These are phyloP conservation scores for Scotopteryx bipunctaria DNA, from an alignment of 2,888 invertebrate genomes.

Conservation along the genomic window DNA sequence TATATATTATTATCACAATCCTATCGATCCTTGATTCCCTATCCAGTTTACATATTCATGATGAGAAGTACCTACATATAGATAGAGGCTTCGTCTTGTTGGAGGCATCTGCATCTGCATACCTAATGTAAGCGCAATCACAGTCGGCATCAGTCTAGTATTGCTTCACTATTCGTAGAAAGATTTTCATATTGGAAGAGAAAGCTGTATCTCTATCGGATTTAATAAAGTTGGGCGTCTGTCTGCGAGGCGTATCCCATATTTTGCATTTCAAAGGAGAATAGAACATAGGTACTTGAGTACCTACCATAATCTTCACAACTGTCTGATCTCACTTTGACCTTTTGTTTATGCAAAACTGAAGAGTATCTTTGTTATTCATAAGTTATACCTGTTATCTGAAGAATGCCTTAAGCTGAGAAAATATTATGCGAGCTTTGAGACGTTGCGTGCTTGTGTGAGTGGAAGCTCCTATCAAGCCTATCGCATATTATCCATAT, in stretches of 20 bases:
- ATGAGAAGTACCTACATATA: too few species aligned
- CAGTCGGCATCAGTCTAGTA: not conserved
- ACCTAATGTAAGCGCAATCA: constrained; percentile 19
- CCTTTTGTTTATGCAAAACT: too few species aligned
- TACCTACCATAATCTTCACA: not conserved
- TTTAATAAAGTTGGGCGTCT: not conserved
- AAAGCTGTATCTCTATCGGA: not conserved
- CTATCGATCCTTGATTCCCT: constrained; percentile 27
- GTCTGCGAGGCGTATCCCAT: not conserved
- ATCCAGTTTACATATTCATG: constrained; percentile 33
- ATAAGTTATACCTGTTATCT: not conserved
- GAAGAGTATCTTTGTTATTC: constrained; percentile 2
- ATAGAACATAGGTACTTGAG: not conserved
- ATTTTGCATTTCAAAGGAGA: constrained; percentile 1
- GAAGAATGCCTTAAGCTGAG: not conserved
- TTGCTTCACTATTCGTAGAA: not conserved
- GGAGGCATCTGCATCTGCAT: constrained; percentile 18
- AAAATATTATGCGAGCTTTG: constrained; percentile 2
- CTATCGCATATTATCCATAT: constrained; percentile 9
- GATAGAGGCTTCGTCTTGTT: constrained; percentile 18
- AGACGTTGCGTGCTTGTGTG: not conserved
- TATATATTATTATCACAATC: constrained; percentile 16
- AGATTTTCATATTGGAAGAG: not conserved
- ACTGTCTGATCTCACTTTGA: not conserved
- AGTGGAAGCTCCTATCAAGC: not conserved